These are phyloP conservation scores for Erebia palarica DNA, from an alignment of 2,888 invertebrate genomes.

Conservation along the genomic window DNA sequence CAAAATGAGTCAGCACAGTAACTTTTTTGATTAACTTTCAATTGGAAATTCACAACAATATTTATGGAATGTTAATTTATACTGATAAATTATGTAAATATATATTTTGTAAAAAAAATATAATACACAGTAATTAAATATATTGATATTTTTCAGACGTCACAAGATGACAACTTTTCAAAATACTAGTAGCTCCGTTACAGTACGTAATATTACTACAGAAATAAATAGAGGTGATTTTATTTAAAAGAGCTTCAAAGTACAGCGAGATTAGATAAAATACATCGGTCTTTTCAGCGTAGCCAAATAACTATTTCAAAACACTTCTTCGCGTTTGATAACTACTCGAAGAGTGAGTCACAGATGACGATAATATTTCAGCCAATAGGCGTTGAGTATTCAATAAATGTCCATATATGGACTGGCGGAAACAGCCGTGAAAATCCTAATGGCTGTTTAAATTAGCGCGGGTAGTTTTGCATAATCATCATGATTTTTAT, in stretches of 20 bases:
- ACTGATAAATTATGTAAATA: slow-evolving; percentile 17
- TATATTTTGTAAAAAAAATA: slow-evolving; percentile 18
- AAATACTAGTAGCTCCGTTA: slow-evolving; percentile 55
- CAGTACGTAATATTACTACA: slow-evolving; percentile 45
- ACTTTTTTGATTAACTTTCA: slow-evolving; percentile 45
- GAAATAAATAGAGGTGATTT: slow-evolving; percentile 44
- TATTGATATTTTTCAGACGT: slow-evolving; percentile 35
- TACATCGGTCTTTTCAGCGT: slow-evolving; percentile 48
- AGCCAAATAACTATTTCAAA: slow-evolving; percentile 47
- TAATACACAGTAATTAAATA: slow-evolving; percentile 21
- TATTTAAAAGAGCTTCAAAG: slow-evolving; percentile 47
- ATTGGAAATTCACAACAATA: slow-evolving; percentile 25
- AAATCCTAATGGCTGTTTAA: slow-evolving; percentile 50
- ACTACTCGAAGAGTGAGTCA: slow-evolving; percentile 68
- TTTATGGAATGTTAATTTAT: slow-evolving; percentile 27
- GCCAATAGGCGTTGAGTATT: slow-evolving; percentile 82
- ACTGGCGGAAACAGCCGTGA: slow-evolving; percentile 69
- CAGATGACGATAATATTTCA: slow-evolving; percentile 61
- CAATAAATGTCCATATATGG: slow-evolving; percentile 85
- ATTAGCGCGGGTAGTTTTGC: slow-evolving; percentile 52
- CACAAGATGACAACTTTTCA: slow-evolving; percentile 60
- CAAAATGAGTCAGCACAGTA: slow-evolving; percentile 56
- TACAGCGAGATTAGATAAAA: slow-evolving; percentile 52
- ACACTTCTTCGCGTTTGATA: slow-evolving; percentile 55
- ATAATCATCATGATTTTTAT: slow-evolving; percentile 6